Evolutionary conservation across 2,888 invertebrate genomes (phyloP), one percentile per base, ranked within the genome.

Genomic region (Aricia artaxerxes): DNA sequence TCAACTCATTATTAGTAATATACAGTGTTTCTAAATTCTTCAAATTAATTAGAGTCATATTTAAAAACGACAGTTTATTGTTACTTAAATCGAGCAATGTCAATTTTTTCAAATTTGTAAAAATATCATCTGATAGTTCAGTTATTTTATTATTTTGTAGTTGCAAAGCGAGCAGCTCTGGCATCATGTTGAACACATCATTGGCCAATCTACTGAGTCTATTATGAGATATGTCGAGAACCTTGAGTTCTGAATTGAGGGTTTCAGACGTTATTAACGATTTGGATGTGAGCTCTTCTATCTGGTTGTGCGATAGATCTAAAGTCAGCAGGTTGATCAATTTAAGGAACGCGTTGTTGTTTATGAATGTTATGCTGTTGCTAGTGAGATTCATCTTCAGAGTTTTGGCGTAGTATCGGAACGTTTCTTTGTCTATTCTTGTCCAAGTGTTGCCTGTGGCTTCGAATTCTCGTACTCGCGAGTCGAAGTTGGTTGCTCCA

Each of bases 401-500:
- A 5, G 82, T 83, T 81, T 88, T 89, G 0, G 86, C 35, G 80
- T 89, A 93, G 81, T 90, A 93, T 80, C 87, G 86, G 75, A 93
- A 89, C 2, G 87, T 82, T 9, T 83, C 78, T 3, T 82, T 73
- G 16, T 88, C 87, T 31, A 94, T 85, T 1, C 78, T 81, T 0
- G 35, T 75, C 92, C 92, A 93, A 1, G 78, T 79, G 80, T 91
- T 92, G 44, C 82, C 79, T 1, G 78, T 31, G 0, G 87, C 90
- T 80, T 81, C 84, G 11, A 94, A 85, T 78, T 80, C 82, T 61
- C 88, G 86, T n/a, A 94, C 92, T 80, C 89, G 85, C 1, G 86
- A 83, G 80, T 93, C 93, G 35, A 93, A 94, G 81, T 93, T 93
- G 0, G 93, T 94, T 4, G 90, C 80, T 2, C 90, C 87, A 76